Evolutionary conservation across 2,113 vertebrate species (phyloP).

Genomic region (Oryzias woworae): DNA sequence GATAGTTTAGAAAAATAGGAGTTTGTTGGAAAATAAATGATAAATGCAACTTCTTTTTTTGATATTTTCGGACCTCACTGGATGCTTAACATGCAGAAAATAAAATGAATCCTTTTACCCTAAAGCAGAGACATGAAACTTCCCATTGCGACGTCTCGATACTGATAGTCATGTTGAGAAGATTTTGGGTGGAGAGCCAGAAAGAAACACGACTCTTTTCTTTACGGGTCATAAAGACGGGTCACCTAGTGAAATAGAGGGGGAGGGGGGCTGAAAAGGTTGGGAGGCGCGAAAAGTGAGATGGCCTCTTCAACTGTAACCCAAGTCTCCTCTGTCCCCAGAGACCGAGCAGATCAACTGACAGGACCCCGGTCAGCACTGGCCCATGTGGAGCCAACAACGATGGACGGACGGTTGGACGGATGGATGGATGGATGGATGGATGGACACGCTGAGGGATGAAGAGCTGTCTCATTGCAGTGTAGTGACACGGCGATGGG

Average conservation of each 20-base stretch:
- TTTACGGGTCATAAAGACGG: conserved; percentile 66
- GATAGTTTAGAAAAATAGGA: too few relatives aligned
- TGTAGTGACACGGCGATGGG: too few relatives aligned
- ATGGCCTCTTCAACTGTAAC: conserved; percentile 74
- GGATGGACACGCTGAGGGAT: background rate
- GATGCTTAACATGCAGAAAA: too few relatives aligned
- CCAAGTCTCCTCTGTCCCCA: conserved; percentile 62
- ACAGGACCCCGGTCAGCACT: conserved; percentile 71
- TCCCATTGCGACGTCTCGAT: too few relatives aligned
- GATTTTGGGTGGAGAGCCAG: conserved; percentile 4
- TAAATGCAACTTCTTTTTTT: too few relatives aligned
- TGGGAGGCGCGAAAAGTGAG: conserved; percentile 74
- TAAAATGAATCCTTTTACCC: too few relatives aligned
- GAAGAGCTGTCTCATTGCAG: too few relatives aligned
- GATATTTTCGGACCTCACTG: too few relatives aligned
- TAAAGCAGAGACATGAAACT: too few relatives aligned
- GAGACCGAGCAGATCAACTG: conserved; percentile 65
- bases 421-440: conserved; percentile 3
- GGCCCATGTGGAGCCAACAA: conserved; percentile 44
- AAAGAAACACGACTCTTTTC: conserved; percentile 67
- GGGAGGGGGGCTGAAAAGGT: conserved; percentile 64
- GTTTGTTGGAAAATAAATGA: too few relatives aligned
- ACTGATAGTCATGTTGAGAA: too few relatives aligned
- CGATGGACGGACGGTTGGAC: conserved; percentile 33
- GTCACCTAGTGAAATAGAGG: conserved; percentile 70